Evolutionary conservation across 53 echinoderm and acorn worm species (phyloP).

Genomic region (Paracentrotus lividus): DNA sequence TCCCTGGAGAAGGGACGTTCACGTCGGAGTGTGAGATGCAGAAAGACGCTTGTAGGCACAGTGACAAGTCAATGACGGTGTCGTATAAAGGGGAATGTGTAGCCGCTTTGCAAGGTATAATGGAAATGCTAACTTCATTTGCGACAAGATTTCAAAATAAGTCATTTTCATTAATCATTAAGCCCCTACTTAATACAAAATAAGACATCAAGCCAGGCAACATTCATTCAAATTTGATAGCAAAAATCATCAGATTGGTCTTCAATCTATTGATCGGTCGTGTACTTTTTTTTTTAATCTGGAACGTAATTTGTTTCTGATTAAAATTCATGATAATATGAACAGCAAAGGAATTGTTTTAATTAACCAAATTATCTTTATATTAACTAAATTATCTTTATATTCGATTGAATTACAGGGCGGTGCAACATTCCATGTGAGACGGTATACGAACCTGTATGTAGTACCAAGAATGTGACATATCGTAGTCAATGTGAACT

Average conservation of each 20-base stretch:
- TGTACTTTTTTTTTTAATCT: no score
- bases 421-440: conserved; percentile 28
- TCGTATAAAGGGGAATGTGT: conserved; percentile 46
- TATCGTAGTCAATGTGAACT: conserved; percentile 68
- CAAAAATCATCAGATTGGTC: no score
- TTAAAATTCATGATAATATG: not conserved
- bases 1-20: conserved; percentile 34
- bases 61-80: conserved; percentile 42
- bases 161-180: no score
- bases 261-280: no score
- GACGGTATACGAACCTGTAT: conserved; percentile 67
- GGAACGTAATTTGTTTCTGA: no score
- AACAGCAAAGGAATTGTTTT: not conserved
- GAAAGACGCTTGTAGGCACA: conserved; percentile 53
- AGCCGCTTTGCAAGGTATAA: conserved; percentile 23
- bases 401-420: no score
- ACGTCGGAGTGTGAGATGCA: conserved; percentile 62
- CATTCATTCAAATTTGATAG: no score
- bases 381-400: not conserved
- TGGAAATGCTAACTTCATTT: not conserved
- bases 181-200: no score
- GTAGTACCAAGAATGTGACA: conserved; percentile 70
- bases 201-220: no score
- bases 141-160: not conserved
- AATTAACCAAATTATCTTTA: not conserved